Evolutionary conservation across 2,113 vertebrate genomes (phyloP), one percentile per base, ranked within the genome.

Genomic region (Clarias gariepinus): DNA sequence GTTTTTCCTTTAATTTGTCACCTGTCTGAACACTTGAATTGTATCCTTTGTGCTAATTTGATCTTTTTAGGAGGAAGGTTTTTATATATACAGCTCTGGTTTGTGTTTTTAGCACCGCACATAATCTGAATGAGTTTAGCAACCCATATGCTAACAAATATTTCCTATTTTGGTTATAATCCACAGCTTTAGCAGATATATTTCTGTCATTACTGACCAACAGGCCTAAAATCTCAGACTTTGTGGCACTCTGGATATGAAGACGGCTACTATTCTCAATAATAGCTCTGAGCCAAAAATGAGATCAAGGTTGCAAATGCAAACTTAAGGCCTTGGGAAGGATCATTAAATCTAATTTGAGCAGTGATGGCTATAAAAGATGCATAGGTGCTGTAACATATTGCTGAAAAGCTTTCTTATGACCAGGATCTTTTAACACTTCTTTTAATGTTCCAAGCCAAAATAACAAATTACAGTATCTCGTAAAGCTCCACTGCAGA

Each of bases 81-180:
- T 77, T 78, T 30, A 78, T 85, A 76, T 84, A 57, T 76, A 57
- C 41, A 25, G 15, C 77, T 82, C 21, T 82, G 88, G 86, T 85
- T 87, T 87, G 61, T 41, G 61, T 55, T 66, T 36, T 66, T 68
- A 64, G 28, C 73, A 78, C 61, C 55, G 57, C 64, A 84, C 30
- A 81, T 64, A 76, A 55, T 81, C 25, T 12, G 10, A 69, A 53
- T 4, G 60, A 30, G 52, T 83, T 66, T 60, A 30, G 52, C 55
- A 18, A 84, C 16, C 53, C 47, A 82, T 55, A 79, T 79, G 36
- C 55, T 68, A 60, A 85, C 55, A 83, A 69, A 71, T 47, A 77
- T 80, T 79, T 69, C 19, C 61, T 85, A 69, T 69, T 63, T 33
- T 57, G 15, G 61, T 68, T 9, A 85, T 30, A 47, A 53, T 73